Percentiles rank a stretch among this genome's conserved stretches.
Conservation (phyloP, 2,797 vertebrate genomes). For the Tympanoctomys barrerae region DNA sequence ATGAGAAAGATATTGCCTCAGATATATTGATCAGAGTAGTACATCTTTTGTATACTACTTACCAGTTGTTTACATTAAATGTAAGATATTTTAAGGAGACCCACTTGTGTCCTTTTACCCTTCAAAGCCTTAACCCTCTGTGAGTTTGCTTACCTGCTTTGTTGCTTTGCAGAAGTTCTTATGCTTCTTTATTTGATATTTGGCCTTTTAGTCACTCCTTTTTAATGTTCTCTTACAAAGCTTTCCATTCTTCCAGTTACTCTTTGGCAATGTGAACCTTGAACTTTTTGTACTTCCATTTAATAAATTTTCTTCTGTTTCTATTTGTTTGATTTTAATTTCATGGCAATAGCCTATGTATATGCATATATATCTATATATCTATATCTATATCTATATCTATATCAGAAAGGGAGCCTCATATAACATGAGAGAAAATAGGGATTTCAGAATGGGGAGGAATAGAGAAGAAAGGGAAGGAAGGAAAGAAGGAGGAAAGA, state of each 20-base stretch:
- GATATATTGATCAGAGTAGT: background rate
- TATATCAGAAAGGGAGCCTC: background rate
- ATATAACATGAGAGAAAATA: background rate
- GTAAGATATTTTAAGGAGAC: background rate
- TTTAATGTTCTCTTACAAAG: background rate
- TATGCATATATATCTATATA: background rate
- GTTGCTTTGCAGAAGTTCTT: constrained; percentile 33
- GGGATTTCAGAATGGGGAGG: background rate
- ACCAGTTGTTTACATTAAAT: background rate
- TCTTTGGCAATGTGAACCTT: background rate
- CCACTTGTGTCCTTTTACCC: background rate
- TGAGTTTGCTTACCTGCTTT: background rate
- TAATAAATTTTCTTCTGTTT: constrained; percentile 42
- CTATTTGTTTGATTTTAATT: constrained; percentile 43
- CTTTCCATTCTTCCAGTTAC: constrained; percentile 1
- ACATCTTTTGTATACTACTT: background rate
- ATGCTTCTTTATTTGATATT: background rate
- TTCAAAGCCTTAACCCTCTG: background rate
- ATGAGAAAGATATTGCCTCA: constrained; percentile 25
- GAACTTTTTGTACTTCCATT: constrained; percentile 24
- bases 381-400: too few species aligned
- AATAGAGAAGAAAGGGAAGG: background rate
- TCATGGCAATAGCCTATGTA: background rate
- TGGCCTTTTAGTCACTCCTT: background rate
- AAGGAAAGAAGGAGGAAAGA: background rate